Evolutionary conservation across 2,797 vertebrate genomes (phyloP), one percentile per base, ranked within the genome.

Genomic region (Leucoraja ocellata): DNA sequence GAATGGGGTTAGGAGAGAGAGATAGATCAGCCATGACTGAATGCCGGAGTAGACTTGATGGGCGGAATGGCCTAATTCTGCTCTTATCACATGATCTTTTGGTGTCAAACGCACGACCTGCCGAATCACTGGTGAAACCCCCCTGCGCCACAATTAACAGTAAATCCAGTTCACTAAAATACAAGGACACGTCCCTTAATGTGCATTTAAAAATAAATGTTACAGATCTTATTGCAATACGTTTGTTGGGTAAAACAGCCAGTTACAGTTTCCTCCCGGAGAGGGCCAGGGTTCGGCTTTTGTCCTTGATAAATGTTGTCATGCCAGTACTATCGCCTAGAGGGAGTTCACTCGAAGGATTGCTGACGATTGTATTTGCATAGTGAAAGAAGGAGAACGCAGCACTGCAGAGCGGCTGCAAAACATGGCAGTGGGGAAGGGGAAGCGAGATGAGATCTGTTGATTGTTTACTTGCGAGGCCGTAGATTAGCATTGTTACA

Each of bases 281-380:
- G 32, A 21, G n/a, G 65, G 36, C 73, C 21, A 18, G 28, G 46
- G 32, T 74, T 74, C 23, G 68, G 73, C 36, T 74, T 23, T 13
- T n/a, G 90, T 9, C 90, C 90, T 91, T 91, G 68, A 54, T 74
- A 25, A 4, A 28, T 91, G 46, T 88, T 91, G 90, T 91, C 90
- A 91, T 91, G 39, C 90, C 90, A 74, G 90, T n/a, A 54, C 36
- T n/a, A 58, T 18, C 90, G 90, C 90, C 90, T 92, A 92, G 90
- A 92, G 90, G 90, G 90, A 76, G 90, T 92, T 58, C 3, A 39
- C 71, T 76, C n/a, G 16, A 25, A 46, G 21, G 71, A 54, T 91
- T 74, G 90, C 90, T 91, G 90, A 91, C 90, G 90, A n/a, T 88
- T 86, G 83, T 68, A 92, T 1, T 73, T 73, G 90, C 39, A 54